Base-by-base conservation (phyloP, 1,140 invertebrate species). In the Wiebesia pumilae region DNA sequence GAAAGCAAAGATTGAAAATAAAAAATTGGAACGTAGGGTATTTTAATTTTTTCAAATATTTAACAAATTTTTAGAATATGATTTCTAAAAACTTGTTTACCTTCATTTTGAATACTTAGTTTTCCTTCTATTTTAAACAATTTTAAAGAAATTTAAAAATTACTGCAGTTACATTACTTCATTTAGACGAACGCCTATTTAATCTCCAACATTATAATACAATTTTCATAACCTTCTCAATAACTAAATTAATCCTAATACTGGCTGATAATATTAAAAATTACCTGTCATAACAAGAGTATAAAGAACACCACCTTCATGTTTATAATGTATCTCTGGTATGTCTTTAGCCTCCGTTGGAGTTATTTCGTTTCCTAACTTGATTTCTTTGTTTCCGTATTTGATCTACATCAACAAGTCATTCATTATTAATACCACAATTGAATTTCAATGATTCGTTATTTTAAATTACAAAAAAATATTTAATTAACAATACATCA, bases 241-340 rank as follows among this genome's bases (percentile, higher is more conserved):
- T 27, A 10, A 16, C 38, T 14, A 75, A 69, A 3, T 69, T 35
- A 69, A 69, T 69, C n/a, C 35, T 16, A 69, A 69, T 69, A 33
- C 12, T 33, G 3, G 12, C 14, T 35, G 3, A 12, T 69, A 69
- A 40, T 73, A 73, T 24, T 33, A 73, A 71, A 47, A 47, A 47
- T 47, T 81, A 95, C 95, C 95, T 89, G 94, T 95, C 94, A 96
- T 94, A 38, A 95, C 93, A 0, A 96, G 91, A 54, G 95, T 96
- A 88, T 96, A 96, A 65, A 94, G 91, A 73, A 94, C 90, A 82
- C 93, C 92, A 21, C 93, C 92, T 77, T 94, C 93, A 80, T 94
- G 93, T 73, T 93, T 92, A 88, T 94, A 95, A 83, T 93, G 91
- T 16, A 95, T 90, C 65, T 92, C 91, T 14, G 94, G 93, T 58